Conservation (phyloP, 2,797 vertebrate species). For the Botia almorhae region DNA sequence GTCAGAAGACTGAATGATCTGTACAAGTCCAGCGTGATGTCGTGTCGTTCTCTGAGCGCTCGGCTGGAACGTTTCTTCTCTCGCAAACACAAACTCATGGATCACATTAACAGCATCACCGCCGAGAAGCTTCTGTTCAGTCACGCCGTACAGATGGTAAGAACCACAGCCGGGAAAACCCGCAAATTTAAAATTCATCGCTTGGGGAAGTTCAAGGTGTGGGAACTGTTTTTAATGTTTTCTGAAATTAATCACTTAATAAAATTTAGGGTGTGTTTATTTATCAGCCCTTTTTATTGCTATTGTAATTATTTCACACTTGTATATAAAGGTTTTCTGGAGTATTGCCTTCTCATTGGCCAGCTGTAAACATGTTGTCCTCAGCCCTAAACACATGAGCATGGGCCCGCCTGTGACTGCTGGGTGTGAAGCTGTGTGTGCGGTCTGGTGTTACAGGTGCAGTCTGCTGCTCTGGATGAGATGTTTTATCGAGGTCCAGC, state of each 20-base stretch:
- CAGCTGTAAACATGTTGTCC: too few relatives aligned
- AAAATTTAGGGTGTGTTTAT: too few relatives aligned
- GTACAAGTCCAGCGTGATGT: conserved; percentile 91
- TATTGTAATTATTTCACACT: too few relatives aligned
- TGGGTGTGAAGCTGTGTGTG: not conserved
- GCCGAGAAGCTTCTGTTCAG: conserved; percentile 96
- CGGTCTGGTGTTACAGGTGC: conserved; percentile 78
- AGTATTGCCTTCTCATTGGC: too few relatives aligned
- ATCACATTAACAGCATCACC: conserved; percentile 91
- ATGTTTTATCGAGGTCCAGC: conserved; percentile 97
- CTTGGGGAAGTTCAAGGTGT: too few relatives aligned
- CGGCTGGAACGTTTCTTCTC: conserved; percentile 91
- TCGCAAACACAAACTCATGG: conserved; percentile 94
- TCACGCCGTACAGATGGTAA: conserved; percentile 94
- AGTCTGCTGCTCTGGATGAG: conserved; percentile 94
- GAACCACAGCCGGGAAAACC: not conserved
- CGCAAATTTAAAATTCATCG: too few relatives aligned
- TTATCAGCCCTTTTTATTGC: too few relatives aligned
- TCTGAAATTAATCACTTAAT: too few relatives aligned
- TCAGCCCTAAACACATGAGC: too few relatives aligned
- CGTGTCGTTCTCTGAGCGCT: conserved; percentile 88
- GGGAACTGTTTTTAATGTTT: too few relatives aligned
- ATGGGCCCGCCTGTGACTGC: too few relatives aligned
- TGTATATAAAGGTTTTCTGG: too few relatives aligned
- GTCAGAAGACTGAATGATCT: conserved; percentile 91